Base-by-base conservation (phyloP, 2,113 vertebrate genomes). In the Chitala chitala region DNA sequence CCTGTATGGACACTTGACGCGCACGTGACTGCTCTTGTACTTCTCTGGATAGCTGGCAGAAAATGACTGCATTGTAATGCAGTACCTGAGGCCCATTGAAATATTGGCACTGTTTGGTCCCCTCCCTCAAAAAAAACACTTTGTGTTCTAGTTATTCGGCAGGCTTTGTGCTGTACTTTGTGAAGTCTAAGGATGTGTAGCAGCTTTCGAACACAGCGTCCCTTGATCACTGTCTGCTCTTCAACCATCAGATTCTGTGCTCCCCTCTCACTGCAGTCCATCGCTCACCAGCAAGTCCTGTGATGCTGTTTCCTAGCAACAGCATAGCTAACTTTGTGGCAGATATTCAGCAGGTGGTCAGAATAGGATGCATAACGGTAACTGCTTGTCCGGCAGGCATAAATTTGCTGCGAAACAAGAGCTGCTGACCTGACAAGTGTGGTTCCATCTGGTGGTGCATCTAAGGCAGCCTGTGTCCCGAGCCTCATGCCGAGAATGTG, bases 291-390 rank as follows among this genome's bases (percentile, higher is more conserved):
- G 48, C 48, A 51, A 51, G 20, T n/a, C 17, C 22, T 6, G 7
- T 6, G 22, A 1, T 9, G 10, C 64, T 68, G 42, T 68, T 68
- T n/a, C 64, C 64, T 68, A 48, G 64, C 64, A 48, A 51, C 48
- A 8, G 55, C 24, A 58, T 24, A 9, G 22, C n/a, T n/a, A 15
- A 26, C 40, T 9, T 44, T 7, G 38, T 33, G 63, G 48, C 12
- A 20, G 48, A 10, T 15, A 51, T 8, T 51, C 48, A 51, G 2
- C 20, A 15, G 48, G 48, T 10, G 12, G 20, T 10, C 48, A 51
- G 48, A n/a, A 55, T 55, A 2, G 53, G 53, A n/a, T 12, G n/a
- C 53, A 2, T 55, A 55, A 22, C n/a, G 15, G 22, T n/a, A n/a
- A 2, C 22, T 22, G 15, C 53, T 55, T n/a, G 7, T 55, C 53